These are phyloP conservation scores for Rhynchophorus ferrugineus DNA, from an alignment of 1,140 invertebrate genomes.

Conservation along the genomic window DNA sequence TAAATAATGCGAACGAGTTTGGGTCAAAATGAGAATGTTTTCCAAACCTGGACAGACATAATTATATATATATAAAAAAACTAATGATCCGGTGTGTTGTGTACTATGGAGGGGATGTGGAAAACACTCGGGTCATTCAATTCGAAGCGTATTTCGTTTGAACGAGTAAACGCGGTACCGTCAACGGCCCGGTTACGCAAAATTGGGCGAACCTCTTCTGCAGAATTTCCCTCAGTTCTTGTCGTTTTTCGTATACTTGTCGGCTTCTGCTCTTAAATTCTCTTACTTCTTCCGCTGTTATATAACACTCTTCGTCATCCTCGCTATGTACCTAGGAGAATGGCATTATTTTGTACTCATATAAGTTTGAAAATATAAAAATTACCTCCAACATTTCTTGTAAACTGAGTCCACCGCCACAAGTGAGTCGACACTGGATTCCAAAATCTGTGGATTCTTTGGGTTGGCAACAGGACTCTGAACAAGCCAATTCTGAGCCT, in stretches of 20 bases:
- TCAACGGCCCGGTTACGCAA: slow-evolving; percentile 50
- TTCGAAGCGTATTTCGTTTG: slow-evolving; percentile 37
- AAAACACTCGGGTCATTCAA: no score
- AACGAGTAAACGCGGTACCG: slow-evolving; percentile 33
- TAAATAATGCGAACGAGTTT: no score
- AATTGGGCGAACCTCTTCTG: slow-evolving; percentile 74
- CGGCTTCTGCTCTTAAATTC: slow-evolving; percentile 68
- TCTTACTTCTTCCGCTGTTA: slow-evolving; percentile 76
- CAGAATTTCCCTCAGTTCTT: slow-evolving; percentile 71
- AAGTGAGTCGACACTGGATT: slow-evolving; percentile 35
- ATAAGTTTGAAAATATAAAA: no score
- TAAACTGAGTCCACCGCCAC: slow-evolving; percentile 48
- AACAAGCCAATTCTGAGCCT: slow-evolving; percentile 77
- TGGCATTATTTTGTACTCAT: no score
- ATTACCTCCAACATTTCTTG: slow-evolving; percentile 65
- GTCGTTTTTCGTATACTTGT: slow-evolving; percentile 69
- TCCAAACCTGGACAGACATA: no score
- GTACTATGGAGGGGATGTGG: no score
- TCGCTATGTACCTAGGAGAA: slow-evolving; percentile 45
- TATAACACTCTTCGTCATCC: slow-evolving; percentile 71
- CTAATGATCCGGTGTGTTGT: no score
- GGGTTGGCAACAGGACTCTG: slow-evolving; percentile 73
- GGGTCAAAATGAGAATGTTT: no score
- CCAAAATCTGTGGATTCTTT: slow-evolving; percentile 57
- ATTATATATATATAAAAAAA: no score